phyloP scores from a whole-genome alignment of 2,888 invertebrate genomes.

The Cantharis lateralis region DNA sequence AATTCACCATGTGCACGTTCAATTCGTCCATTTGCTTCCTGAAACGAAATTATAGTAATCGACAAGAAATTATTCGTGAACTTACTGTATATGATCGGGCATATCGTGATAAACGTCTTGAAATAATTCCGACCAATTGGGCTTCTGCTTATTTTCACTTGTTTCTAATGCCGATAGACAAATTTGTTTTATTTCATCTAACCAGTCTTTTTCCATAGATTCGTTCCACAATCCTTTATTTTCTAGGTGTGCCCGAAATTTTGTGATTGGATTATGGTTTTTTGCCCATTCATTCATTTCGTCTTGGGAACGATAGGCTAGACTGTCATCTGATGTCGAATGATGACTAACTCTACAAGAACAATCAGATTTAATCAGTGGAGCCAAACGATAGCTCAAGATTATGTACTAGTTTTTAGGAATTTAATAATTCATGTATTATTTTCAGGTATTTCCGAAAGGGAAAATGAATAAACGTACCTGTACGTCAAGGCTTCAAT shows the following conservation, averaged over 20 bases:
- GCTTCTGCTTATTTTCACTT: conserved; percentile 86
- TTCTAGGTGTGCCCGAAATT: conserved; percentile 81
- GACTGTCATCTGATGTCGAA: conserved; percentile 99
- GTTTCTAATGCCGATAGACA: conserved; percentile 76
- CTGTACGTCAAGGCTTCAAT: conserved; percentile 98
- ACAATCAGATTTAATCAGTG: no score
- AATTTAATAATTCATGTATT: no score
- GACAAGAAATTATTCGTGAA: not conserved
- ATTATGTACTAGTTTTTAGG: no score
- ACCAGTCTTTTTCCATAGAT: conserved; percentile 71
- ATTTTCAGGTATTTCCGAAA: no score
- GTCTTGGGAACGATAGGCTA: conserved; percentile 83
- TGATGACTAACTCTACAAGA: conserved; percentile 90
- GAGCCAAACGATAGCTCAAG: no score
- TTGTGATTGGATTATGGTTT: conserved; percentile 80
- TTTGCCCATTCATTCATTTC: conserved; percentile 87
- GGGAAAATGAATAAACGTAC: conserved; percentile 54
- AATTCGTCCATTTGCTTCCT: conserved; percentile 84
- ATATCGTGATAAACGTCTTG: conserved; percentile 88
- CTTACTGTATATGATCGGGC: conserved; percentile 75
- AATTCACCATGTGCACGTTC: conserved; percentile 79
- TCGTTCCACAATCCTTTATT: conserved; percentile 81
- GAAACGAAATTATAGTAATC: conserved; percentile 27
- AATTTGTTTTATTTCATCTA: conserved; percentile 70
- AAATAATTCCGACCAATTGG: conserved; percentile 88